Percentiles rank a stretch among this genome's conserved stretches.
Conservation (phyloP, 2,888 invertebrate genomes). For the Platycheirus albimanus region DNA sequence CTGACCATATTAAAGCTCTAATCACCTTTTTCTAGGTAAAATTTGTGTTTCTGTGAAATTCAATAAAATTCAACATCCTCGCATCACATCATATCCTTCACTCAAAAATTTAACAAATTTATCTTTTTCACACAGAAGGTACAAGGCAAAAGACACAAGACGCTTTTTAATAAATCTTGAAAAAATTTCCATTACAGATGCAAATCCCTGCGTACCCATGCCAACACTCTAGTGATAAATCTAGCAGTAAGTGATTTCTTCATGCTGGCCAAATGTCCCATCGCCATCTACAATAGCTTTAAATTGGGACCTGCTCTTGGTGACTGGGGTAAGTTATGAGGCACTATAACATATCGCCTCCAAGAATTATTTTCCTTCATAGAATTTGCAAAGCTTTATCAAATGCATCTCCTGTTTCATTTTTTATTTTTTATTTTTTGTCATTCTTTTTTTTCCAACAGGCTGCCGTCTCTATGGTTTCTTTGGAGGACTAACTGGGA, state of each 20-base stretch:
- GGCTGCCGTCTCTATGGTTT: conserved; percentile 92
- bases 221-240: conserved; percentile 89
- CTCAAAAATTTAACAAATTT: no score
- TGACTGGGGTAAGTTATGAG: conserved; percentile 85
- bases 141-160: no score
- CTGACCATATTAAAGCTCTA: no score
- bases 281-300: conserved; percentile 90
- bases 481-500: conserved; percentile 90
- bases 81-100: no score
- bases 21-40: no score
- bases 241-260: conserved; percentile 89
- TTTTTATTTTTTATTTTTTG: no score
- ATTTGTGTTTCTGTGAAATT: no score
- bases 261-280: conserved; percentile 88
- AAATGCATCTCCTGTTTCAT: conserved; percentile 4
- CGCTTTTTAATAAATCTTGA: no score
- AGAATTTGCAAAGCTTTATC: not conserved
- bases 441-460: conserved; percentile 78
- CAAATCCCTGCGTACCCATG: conserved; percentile 88
- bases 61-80: no score
- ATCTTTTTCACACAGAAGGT: no score
- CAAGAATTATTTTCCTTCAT: no score
- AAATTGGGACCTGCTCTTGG: conserved; percentile 89
- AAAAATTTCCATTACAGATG: conserved; percentile 83
- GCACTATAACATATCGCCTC: not conserved